phyloP scores from a whole-genome alignment of 2,797 vertebrate species.

The Strix occidentalis region DNA sequence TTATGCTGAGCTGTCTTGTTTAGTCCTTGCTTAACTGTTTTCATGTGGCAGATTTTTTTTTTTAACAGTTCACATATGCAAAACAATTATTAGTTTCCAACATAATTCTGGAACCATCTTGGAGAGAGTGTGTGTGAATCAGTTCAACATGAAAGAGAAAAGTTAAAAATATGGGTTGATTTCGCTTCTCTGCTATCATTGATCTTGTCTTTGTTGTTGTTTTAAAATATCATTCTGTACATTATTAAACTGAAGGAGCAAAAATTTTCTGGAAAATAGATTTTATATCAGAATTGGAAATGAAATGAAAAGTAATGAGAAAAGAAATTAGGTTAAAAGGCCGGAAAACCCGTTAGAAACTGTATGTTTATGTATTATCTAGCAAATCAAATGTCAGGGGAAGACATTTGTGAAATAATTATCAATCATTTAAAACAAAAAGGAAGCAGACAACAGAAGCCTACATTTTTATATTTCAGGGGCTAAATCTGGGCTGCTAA shows the following conservation, averaged over 20 bases:
- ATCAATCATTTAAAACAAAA: constrained; percentile 49
- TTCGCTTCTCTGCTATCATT: background rate
- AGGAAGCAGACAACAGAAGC: constrained; percentile 26
- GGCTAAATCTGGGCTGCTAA: background rate
- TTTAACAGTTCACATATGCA: background rate
- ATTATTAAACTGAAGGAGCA: background rate
- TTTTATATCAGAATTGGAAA: constrained; percentile 32
- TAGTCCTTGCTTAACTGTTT: background rate
- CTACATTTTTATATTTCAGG: background rate
- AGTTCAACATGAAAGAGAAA: background rate
- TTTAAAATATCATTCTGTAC: constrained; percentile 9
- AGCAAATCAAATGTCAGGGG: constrained; percentile 52
- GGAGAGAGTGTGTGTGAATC: background rate
- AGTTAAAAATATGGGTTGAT: background rate
- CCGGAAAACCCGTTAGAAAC: constrained; percentile 54
- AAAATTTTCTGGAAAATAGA: constrained; percentile 22
- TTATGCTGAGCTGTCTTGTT: background rate
- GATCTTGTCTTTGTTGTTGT: background rate
- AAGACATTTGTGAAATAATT: constrained; percentile 56
- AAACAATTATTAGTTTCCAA: background rate
- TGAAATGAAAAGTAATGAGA: constrained; percentile 53
- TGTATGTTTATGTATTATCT: constrained; percentile 52
- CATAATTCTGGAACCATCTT: background rate
- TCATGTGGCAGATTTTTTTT: background rate
- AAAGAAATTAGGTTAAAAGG: constrained; percentile 59